Evolutionary conservation across 2,888 invertebrate species (phyloP), one percentile per base, ranked within the genome.

Genomic region (Lamproptera curius): DNA sequence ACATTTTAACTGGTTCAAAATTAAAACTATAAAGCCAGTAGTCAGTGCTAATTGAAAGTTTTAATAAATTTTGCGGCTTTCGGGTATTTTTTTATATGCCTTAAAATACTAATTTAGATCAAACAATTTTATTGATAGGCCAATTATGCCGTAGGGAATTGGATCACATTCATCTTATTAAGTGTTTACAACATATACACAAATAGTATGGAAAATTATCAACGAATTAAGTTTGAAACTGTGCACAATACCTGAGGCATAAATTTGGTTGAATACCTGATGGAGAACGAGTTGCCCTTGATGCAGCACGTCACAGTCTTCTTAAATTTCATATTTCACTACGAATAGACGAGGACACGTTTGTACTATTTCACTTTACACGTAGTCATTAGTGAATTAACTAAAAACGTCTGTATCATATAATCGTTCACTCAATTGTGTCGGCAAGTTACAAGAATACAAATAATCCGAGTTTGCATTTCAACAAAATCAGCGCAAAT

Each of bases 321-420:
- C 64, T 83, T 86, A 28, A 85, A 65, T 68, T 83, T 85, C 85
- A 86, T 85, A 55, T 65, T 80, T 67, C 62, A 65, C 63, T 64
- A 47, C 56, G 52, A 50, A 51, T 48, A 43, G 52, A 51, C 50
- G 59, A 52, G 55, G 62, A 61, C 63, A 65, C 65, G 64, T 58
- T 65, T 53, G 46, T 47, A 41, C 34, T 49, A 11, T 11, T 42
- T 13, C n/a, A 46, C 52, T 60, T 59, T 50, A 61, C 68, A 66
- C 65, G 43, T 61, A 60, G 69, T 72, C 68, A 67, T 61, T 58
- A 37, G 42, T 23, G 3, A 10, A 34, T 42, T 39, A 28, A 20
- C 13, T 6, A 39, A 57, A 57, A 60, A 70, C 76, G 75, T 75
- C 75, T 68, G 65, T 62, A 67, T 68, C 66, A 67, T 70, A 63